Evolutionary conservation across 2,113 vertebrate genomes (phyloP), one percentile per base, ranked within the genome.

Genomic region (Butastur rufipennis): DNA sequence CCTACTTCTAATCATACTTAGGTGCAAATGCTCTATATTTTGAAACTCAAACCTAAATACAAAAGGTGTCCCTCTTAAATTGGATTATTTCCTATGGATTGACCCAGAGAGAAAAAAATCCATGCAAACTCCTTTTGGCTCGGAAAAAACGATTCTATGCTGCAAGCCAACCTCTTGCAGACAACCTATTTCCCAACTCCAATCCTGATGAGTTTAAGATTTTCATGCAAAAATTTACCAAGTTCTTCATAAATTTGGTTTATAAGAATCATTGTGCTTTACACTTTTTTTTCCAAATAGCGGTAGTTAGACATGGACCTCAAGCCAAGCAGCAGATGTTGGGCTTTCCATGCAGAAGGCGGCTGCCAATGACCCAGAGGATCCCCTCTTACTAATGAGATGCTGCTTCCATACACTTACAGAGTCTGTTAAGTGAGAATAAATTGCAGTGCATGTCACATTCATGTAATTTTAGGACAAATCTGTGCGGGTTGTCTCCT

Each of bases 241-340:
- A 4, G 2, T 65, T 50, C 56, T 75, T 68, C 65, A 79, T 43
- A 61, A 79, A 65, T 79, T 55, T 53, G 21, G 25, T 95, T 96
- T 81, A 62, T 29, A 90, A 74, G 50, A 53, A 73, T 42, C 18
- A 26, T 15, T 75, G 47, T 68, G 32, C 16, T 90, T 90, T 61
- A 43, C 6, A n/a, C 20, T 25, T 85, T 21, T 36, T 38, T 68
- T 58, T 52, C 43, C 61, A 65, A 18, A 47, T 5, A 56, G 36
- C 7, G 4, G 58, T n/a, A 77, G 50, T 25, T 42, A 77, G 31
- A 86, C 45, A 13, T 88, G 66, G 87, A 94, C 87, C 53, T 88
- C 66, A 88, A 70, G 67, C 63, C 84, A 93, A 91, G 42, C 36
- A 87, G 62, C 70, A 96, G 90, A 88, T 79, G 48, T 90, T 93